Conservation (phyloP, 2,797 vertebrate genomes). For the Rhinichthys osculus region DNA sequence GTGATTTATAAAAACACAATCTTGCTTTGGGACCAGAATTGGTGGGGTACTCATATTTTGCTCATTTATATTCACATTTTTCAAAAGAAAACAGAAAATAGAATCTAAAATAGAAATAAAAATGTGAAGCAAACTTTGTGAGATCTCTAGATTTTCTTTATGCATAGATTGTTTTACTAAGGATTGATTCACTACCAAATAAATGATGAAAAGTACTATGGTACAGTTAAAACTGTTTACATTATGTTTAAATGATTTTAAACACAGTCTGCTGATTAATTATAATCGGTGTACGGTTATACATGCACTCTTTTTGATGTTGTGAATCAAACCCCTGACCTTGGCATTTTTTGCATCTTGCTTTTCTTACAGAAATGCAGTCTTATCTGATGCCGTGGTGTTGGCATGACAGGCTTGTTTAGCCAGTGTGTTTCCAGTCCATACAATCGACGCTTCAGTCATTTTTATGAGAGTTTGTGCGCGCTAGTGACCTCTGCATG, state of each 20-base stretch:
- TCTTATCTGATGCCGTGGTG: not conserved
- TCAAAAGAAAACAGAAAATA: not conserved
- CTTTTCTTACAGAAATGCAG: not conserved
- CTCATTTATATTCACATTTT: not conserved
- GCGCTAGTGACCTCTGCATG: constrained; percentile 42
- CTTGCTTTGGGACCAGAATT: not conserved
- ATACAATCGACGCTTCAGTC: not conserved
- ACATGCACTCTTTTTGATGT: not conserved
- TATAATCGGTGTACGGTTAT: not conserved
- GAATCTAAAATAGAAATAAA: not conserved
- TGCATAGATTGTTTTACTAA: not conserved
- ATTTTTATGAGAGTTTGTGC: constrained; percentile 24
- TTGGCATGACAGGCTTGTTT: not conserved
- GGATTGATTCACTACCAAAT: not conserved
- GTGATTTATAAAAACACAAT: not conserved
- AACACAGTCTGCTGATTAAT: not conserved
- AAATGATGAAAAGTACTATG: not conserved
- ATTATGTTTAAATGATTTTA: not conserved
- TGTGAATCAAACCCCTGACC: not conserved
- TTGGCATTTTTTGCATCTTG: constrained; percentile 12
- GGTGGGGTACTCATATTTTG: not conserved
- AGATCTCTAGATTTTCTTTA: not conserved
- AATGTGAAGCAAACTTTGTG: not conserved
- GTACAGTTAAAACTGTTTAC: not conserved
- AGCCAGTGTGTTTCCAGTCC: constrained; percentile 8